Evolutionary conservation across 2,113 vertebrate genomes (phyloP), one percentile per base, ranked within the genome.

Genomic region (Piaya cayana): DNA sequence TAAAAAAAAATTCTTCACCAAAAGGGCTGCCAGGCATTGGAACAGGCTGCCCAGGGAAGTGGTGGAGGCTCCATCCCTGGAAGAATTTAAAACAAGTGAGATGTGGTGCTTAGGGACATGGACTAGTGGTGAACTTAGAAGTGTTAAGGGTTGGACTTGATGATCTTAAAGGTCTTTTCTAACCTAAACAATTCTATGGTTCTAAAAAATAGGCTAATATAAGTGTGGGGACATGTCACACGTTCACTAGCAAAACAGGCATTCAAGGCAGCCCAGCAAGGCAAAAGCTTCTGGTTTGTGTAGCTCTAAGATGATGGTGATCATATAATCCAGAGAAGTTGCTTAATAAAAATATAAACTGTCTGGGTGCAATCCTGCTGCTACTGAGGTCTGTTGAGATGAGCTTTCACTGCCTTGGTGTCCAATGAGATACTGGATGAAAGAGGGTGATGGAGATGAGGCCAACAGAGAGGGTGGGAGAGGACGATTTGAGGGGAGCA

Each of bases 361-460:
- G 15, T 34, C 42, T 71, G 25, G 37, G 52, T 78, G 32, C 74
- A 75, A 11, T 36, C 29, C 36, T 94, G 43, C 37, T 76, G 27
- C 55, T 72, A 7, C 55, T 45, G 69, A 59, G 32, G 19, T 36
- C 52, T 58, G 26, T 62, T 52, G 58, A 36, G 50, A 32, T 45
- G 75, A 58, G 52, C 50, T 79, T 85, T 87, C 62, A 43, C 34
- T 75, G 37, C 34, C 39, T 17, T 3, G 4, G n/a, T 49, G 37
- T 85, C 30, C 62, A 56, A 0, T 6, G 18, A 81, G 56, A 26
- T 32, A 30, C 30, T 26, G 85, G 39, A 13, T n/a, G 30, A 63
- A 70, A 42, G 0, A 0, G 5, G 23, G 32, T 30, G 42, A 17
- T 14, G 21, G 27, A 77, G 68, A 8, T 17, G 56, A 75, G 47